Evolutionary conservation across 2,888 invertebrate genomes (phyloP).

Genomic region (Andricus quercusramuli): DNA sequence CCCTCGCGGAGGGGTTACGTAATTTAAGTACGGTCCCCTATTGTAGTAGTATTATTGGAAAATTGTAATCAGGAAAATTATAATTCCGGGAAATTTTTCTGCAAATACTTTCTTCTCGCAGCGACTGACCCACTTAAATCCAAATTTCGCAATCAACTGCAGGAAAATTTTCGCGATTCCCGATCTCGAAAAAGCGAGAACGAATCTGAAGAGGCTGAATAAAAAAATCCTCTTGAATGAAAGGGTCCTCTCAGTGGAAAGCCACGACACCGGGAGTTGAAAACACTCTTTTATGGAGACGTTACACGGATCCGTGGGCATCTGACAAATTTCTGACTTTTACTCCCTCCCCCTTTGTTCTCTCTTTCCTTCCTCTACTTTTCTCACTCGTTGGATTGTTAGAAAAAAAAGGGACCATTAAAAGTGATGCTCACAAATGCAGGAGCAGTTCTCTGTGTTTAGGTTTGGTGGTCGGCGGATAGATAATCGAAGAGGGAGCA

Average conservation of each 20-base stretch:
- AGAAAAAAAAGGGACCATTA: conserved; percentile 28
- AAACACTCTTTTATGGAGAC: conserved; percentile 62
- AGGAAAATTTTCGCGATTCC: background rate
- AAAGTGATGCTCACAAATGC: conserved; percentile 29
- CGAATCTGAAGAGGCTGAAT: background rate
- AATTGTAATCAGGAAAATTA: too few relatives aligned
- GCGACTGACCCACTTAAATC: too few relatives aligned
- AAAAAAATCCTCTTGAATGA: conserved; percentile 6
- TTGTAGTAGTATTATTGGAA: too few relatives aligned
- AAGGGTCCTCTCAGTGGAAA: conserved; percentile 11
- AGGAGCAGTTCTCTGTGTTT: conserved; percentile 21
- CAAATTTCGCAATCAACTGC: too few relatives aligned
- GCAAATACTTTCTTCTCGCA: too few relatives aligned
- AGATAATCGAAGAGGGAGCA: conserved; percentile 35
- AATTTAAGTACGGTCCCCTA: too few relatives aligned
- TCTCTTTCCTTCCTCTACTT: conserved; percentile 4
- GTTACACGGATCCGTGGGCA: conserved; percentile 65
- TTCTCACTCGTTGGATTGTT: conserved; percentile 6
- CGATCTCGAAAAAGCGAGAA: background rate
- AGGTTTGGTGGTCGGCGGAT: conserved; percentile 16
- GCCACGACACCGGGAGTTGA: conserved; percentile 28
- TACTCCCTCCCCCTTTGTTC: conserved; percentile 19
- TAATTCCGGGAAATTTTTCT: too few relatives aligned
- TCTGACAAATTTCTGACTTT: conserved; percentile 72
- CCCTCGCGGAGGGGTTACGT: too few relatives aligned